These are phyloP conservation scores for Mythimna vitellina DNA, from an alignment of 2,888 invertebrate species.

Conservation along the genomic window DNA sequence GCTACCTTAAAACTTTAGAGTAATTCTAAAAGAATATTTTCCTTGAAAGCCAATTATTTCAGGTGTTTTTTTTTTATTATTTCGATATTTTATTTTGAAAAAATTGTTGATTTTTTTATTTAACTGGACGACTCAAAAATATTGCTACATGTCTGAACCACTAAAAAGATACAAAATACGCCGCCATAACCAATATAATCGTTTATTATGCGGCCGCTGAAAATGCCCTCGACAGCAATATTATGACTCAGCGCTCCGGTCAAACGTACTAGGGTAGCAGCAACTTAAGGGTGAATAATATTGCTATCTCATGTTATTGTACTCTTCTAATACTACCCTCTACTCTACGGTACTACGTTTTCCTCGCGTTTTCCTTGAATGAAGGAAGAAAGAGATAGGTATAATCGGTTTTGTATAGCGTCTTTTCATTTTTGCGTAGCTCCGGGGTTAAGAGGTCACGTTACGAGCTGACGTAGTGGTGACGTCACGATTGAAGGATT, in stretches of 20 bases:
- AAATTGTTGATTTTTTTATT: too few relatives aligned
- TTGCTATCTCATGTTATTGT: slow-evolving; percentile 15
- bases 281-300: slow-evolving; percentile 12
- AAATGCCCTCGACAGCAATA: slow-evolving; percentile 28
- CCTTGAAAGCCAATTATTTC: too few relatives aligned
- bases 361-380: slow-evolving; percentile 22
- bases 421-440: slow-evolving; percentile 1
- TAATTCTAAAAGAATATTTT: too few relatives aligned
- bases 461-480: neutral
- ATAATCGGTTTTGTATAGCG: neutral
- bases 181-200: too few relatives aligned
- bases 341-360: slow-evolving; percentile 3
- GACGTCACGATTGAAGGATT: neutral
- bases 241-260: slow-evolving; percentile 48
- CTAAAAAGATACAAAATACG: too few relatives aligned
- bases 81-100: too few relatives aligned
- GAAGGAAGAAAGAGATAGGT: slow-evolving; percentile 28
- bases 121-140: too few relatives aligned
- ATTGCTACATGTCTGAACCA: too few relatives aligned
- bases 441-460: slow-evolving; percentile 1
- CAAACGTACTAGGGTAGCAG: slow-evolving; percentile 43
- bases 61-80: too few relatives aligned
- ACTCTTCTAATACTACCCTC: slow-evolving; percentile 31
- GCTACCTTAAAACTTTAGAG: too few relatives aligned
- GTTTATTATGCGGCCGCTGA: neutral